A percentile compares a stretch with the other conserved stretches of the same genome.
These are phyloP conservation scores for Furnarius figulus DNA, from an alignment of 2,113 vertebrate species.

Conservation along the genomic window DNA sequence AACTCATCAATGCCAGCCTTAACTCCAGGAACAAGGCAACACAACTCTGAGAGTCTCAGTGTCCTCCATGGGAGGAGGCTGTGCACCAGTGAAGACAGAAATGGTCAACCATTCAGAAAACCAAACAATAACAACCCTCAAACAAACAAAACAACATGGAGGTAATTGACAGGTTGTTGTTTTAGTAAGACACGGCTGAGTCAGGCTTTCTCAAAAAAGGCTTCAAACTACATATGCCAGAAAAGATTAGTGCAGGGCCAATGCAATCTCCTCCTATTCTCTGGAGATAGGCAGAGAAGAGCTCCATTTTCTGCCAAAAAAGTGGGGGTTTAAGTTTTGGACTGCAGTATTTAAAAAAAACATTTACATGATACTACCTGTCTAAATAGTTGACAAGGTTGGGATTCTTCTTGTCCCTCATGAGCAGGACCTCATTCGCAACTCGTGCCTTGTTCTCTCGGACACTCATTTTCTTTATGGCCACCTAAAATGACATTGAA, in stretches of 20 bases:
- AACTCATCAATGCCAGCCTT: not conserved
- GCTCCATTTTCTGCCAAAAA: not conserved
- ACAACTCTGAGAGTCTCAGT: not conserved
- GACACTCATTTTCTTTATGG: constrained; percentile 96
- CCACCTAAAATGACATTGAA: constrained; percentile 81
- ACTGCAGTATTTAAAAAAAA: not conserved
- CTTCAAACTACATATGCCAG: not conserved
- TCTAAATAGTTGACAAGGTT: constrained; percentile 96
- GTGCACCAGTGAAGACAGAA: not conserved
- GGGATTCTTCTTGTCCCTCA: constrained; percentile 99
- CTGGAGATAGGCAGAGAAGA: not conserved
- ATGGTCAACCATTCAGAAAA: not conserved
- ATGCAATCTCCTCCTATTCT: not conserved
- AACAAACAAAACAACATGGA: not conserved
- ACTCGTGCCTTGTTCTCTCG: constrained; percentile 95
- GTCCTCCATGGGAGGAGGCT: not conserved
- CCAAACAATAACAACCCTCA: not conserved
- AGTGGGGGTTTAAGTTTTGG: not conserved
- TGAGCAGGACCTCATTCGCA: constrained; percentile 96
- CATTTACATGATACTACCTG: constrained; percentile 39
- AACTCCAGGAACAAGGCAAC: not conserved
- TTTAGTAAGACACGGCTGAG: not conserved
- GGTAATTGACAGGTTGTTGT: not conserved
- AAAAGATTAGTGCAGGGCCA: not conserved
- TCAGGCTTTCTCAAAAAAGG: not conserved